Conservation (phyloP, 1,140 invertebrate genomes). For the Gryon sp. region DNA sequence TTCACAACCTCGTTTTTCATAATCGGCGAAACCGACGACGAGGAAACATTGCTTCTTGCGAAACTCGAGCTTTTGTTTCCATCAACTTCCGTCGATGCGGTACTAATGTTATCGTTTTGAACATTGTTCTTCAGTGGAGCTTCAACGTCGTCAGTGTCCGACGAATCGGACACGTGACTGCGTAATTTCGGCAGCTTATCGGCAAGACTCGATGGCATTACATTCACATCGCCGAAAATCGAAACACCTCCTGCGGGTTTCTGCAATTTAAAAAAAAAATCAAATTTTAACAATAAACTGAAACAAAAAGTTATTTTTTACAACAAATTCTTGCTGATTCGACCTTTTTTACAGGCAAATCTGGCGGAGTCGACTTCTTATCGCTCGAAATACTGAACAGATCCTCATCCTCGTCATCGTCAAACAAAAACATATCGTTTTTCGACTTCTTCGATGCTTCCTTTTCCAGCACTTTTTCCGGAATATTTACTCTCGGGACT, state of each 20-base stretch:
- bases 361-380: not conserved
- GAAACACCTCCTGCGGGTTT: conserved; percentile 81
- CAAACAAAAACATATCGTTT: conserved; percentile 66
- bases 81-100: conserved; percentile 35
- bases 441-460: conserved; percentile 45
- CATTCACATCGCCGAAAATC: conserved; percentile 77
- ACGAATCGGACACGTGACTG: conserved; percentile 68
- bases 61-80: not conserved
- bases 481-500: too few relatives aligned
- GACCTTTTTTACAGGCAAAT: conserved; percentile 8
- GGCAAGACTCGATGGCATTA: conserved; percentile 56
- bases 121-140: conserved; percentile 23
- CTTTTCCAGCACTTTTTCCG: conserved; percentile 39
- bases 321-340: not conserved
- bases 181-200: conserved; percentile 22
- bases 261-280: conserved; percentile 73
- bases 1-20: too few relatives aligned
- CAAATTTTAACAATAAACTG: not conserved
- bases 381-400: conserved; percentile 19
- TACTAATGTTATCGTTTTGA: conserved; percentile 3
- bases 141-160: conserved; percentile 58
- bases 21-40: too few relatives aligned
- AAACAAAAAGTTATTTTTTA: not conserved
- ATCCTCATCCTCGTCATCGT: conserved; percentile 44
- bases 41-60: not conserved